Percentiles rank a stretch among this genome's conserved stretches.
Evolutionary conservation across 2,797 vertebrate genomes (phyloP).

Genomic region (Borostomias antarcticus): DNA sequence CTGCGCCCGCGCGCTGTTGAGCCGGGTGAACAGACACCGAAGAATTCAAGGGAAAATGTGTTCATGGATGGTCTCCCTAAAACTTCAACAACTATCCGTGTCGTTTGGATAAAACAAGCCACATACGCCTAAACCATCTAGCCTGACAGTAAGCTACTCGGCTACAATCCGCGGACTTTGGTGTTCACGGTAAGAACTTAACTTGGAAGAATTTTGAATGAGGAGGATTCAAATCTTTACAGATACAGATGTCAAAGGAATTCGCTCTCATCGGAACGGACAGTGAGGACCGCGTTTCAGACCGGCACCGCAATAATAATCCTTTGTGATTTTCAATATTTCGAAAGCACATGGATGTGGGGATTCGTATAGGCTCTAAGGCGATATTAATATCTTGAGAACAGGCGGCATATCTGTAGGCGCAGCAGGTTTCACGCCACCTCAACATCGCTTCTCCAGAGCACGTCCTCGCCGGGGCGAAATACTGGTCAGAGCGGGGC

Average conservation of each 20-base stretch:
- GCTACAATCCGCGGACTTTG: background rate
- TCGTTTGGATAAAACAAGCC: background rate
- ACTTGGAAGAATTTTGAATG: background rate
- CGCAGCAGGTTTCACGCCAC: slow-evolving; percentile 23
- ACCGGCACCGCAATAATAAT: background rate
- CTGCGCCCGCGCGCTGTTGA: too few relatives aligned
- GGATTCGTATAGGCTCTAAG: slow-evolving; percentile 3
- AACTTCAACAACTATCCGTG: slow-evolving; percentile 43
- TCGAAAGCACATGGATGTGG: background rate
- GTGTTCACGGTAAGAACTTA: background rate
- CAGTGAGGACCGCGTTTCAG: background rate
- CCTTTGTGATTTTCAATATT: background rate
- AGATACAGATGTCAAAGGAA: background rate
- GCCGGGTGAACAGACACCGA: background rate
- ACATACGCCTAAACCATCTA: background rate
- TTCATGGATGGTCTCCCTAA: slow-evolving; percentile 24
- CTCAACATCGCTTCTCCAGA: slow-evolving; percentile 32
- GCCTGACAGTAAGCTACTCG: too few relatives aligned
- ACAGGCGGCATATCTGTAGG: slow-evolving; percentile 34
- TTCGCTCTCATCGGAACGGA: background rate
- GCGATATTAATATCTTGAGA: background rate
- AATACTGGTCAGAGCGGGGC: slow-evolving; percentile 44
- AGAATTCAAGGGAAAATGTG: slow-evolving; percentile 35
- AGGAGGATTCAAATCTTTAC: background rate
- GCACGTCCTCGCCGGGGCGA: slow-evolving; percentile 51